These are phyloP conservation scores for Phaethon lepturus DNA, from an alignment of 2,113 vertebrate species.

Conservation along the genomic window DNA sequence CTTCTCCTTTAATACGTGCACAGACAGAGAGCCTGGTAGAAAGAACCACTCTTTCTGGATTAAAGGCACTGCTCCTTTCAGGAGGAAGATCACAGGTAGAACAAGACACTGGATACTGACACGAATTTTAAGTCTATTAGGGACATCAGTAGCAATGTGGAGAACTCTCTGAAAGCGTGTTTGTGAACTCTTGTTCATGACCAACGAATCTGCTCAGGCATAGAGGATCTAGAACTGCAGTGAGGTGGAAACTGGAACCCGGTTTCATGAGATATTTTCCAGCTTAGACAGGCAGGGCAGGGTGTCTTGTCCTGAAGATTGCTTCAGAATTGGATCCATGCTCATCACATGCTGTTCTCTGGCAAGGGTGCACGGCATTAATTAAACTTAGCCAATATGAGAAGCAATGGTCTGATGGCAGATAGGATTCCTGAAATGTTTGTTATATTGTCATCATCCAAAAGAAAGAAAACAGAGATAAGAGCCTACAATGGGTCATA, in stretches of 20 bases:
- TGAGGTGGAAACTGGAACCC: neutral
- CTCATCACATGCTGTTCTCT: neutral
- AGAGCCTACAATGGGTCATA: neutral
- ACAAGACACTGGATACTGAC: fast-evolving
- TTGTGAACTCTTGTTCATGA: neutral
- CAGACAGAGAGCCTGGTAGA: neutral
- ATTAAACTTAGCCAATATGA: fast-evolving
- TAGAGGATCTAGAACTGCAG: neutral
- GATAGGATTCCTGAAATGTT: neutral
- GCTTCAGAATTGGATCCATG: neutral
- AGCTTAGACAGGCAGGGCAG: neutral
- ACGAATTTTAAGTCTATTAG: neutral
- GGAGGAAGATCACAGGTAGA: fast-evolving
- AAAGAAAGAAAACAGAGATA: neutral
- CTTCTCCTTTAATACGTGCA: neutral
- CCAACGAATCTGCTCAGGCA: neutral
- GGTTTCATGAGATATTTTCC: neutral
- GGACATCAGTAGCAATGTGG: neutral
- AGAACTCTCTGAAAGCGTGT: neutral
- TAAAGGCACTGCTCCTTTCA: neutral
- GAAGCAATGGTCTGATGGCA: neutral
- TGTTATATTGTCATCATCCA: neutral
- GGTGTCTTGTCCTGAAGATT: neutral
- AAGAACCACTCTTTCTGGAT: neutral
- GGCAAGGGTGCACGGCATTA: neutral